A percentile compares a stretch with the other conserved stretches of the same genome.
These are phyloP conservation scores for Trachurus trachurus DNA, from an alignment of 2,797 vertebrate species.

Conservation along the genomic window DNA sequence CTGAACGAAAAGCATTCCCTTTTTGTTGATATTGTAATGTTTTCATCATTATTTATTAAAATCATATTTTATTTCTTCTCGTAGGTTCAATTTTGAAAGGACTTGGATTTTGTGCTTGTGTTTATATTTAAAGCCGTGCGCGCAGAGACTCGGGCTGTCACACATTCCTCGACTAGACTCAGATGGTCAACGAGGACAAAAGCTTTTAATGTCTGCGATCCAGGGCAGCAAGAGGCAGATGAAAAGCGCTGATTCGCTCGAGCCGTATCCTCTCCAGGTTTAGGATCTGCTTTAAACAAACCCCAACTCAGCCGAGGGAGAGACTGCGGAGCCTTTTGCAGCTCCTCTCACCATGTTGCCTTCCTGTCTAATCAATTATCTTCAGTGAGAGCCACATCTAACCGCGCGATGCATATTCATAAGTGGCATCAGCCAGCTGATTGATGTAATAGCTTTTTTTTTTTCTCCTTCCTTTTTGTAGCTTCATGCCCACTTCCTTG, in stretches of 20 bases:
- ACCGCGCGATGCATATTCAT: constrained; percentile 90
- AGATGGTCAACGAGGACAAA: constrained; percentile 41
- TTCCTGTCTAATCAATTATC: constrained; percentile 91
- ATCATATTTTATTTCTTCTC: background rate
- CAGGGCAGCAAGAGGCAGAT: constrained; percentile 41
- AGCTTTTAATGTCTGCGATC: constrained; percentile 25
- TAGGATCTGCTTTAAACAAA: constrained; percentile 63
- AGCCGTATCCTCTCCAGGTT: constrained; percentile 48
- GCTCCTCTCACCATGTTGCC: constrained; percentile 75
- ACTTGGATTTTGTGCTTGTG: background rate
- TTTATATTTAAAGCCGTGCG: background rate
- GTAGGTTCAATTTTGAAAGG: background rate
- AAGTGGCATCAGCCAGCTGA: constrained; percentile 87
- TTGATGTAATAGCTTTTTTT: constrained; percentile 85
- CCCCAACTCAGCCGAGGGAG: constrained; percentile 52
- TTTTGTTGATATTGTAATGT: background rate
- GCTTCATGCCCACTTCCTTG: constrained; percentile 53
- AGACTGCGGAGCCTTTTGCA: constrained; percentile 55
- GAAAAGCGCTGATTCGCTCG: constrained; percentile 45
- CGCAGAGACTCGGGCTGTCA: constrained; percentile 3
- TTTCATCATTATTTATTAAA: background rate
- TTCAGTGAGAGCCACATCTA: constrained; percentile 83
- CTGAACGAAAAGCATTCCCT: background rate
- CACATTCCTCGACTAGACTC: constrained; percentile 38
- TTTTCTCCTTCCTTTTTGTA: background rate